Evolutionary conservation across 2,888 invertebrate genomes (phyloP).

Genomic region (Diaprepes abbreviatus): DNA sequence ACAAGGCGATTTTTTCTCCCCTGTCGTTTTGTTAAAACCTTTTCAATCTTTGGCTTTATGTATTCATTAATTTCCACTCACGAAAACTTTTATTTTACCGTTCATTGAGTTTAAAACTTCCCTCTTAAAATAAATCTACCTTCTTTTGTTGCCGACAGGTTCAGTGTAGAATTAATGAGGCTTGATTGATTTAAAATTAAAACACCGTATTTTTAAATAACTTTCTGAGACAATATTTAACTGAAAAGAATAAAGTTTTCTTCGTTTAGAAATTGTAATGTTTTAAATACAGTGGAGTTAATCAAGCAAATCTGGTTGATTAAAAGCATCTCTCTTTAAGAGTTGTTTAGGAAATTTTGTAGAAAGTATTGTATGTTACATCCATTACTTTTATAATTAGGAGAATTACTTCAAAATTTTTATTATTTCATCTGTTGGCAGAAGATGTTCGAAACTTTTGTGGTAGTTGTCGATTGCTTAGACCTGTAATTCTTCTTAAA

Average conservation of each 20-base stretch:
- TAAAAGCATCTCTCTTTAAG: too few species aligned
- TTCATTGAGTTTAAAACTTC: constrained; percentile 46
- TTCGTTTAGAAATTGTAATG: too few species aligned
- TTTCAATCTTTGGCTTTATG: constrained; percentile 51
- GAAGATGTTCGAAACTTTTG: too few species aligned
- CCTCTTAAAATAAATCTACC: constrained; percentile 44
- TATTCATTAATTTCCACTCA: constrained; percentile 53
- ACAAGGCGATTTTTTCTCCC: constrained; percentile 39
- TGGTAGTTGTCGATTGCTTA: too few species aligned
- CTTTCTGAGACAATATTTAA: neutral
- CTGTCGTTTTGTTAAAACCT: constrained; percentile 44
- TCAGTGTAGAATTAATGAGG: constrained; percentile 42
- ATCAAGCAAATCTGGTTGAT: too few species aligned
- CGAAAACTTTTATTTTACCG: constrained; percentile 51
- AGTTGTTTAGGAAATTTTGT: too few species aligned
- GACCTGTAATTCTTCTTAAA: too few species aligned
- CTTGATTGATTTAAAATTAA: constrained; percentile 42
- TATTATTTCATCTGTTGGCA: too few species aligned
- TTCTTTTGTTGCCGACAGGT: constrained; percentile 32
- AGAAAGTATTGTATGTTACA: too few species aligned
- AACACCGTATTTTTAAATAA: constrained; percentile 22
- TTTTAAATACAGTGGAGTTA: too few species aligned
- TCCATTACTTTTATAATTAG: too few species aligned
- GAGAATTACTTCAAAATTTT: too few species aligned
- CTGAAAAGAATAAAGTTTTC: neutral